phyloP scores from a whole-genome alignment of 1,140 invertebrate species.

The Drosophila aff. region DNA sequence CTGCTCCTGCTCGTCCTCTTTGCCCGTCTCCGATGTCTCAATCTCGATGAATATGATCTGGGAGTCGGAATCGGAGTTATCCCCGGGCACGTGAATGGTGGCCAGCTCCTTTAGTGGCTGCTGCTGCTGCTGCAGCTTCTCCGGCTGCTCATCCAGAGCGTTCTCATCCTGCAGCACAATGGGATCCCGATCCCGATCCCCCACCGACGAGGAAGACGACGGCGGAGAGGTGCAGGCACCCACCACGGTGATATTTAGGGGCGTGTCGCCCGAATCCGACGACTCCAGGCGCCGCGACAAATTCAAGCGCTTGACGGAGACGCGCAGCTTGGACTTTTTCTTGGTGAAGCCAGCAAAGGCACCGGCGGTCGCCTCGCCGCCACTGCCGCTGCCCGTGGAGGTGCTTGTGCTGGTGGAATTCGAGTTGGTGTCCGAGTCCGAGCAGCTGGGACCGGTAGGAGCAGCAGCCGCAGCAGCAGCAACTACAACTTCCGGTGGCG shows the following conservation, averaged over 20 bases:
- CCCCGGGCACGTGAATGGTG: conserved; percentile 5
- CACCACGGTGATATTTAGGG: conserved; percentile 6
- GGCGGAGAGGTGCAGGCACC: conserved; percentile 14
- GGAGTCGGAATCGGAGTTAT: conserved; percentile 19
- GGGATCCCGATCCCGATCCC: conserved; percentile 1
- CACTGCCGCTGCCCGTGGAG: conserved; percentile 19
- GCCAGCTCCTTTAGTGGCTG: not conserved
- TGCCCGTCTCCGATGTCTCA: conserved; percentile 29
- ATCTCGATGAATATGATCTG: conserved; percentile 72
- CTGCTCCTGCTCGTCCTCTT: conserved; percentile 6
- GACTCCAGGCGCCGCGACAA: conserved; percentile 27
- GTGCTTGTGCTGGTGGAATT: conserved; percentile 32
- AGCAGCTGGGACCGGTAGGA: not conserved
- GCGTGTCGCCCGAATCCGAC: conserved; percentile 43
- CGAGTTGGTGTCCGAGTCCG: conserved; percentile 54
- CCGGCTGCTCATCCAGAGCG: conserved; percentile 26
- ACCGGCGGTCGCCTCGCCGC: conserved; percentile 1
- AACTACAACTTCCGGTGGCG: not conserved
- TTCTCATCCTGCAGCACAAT: conserved; percentile 38
- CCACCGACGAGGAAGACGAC: conserved; percentile 18
- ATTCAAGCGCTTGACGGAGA: conserved; percentile 57
- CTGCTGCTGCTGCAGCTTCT: not conserved
- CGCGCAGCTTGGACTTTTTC: conserved; percentile 48
- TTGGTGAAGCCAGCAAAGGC: not conserved
- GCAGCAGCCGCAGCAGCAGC: not conserved